Conservation (phyloP, 2,888 invertebrate species). For the Cyrtodaria siliqua region DNA sequence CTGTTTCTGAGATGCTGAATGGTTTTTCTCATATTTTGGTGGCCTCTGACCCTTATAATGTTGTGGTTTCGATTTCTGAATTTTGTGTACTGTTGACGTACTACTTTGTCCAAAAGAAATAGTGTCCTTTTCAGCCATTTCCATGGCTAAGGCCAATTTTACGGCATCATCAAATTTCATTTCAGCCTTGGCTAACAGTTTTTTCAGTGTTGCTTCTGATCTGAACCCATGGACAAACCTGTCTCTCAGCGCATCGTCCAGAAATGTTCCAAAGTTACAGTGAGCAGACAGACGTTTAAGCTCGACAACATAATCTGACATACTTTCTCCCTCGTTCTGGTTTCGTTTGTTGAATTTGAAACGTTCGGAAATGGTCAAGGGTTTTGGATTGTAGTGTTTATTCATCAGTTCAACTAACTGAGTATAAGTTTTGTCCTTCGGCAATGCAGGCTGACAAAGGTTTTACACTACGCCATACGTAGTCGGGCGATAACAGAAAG, state of each 20-base stretch:
- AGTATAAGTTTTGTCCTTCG: too few relatives aligned
- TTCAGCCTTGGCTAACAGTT: conserved; percentile 14
- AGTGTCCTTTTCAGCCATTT: conserved; percentile 30
- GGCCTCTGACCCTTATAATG: too few relatives aligned
- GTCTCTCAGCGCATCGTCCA: conserved; percentile 31
- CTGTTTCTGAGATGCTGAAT: background rate
- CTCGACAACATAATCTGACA: conserved; percentile 26
- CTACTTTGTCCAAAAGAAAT: background rate
- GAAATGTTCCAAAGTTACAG: conserved; percentile 34
- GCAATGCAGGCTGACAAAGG: too few relatives aligned
- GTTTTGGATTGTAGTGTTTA: conserved; percentile 23
- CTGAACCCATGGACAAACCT: conserved; percentile 27
- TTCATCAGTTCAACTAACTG: background rate
- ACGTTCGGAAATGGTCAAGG: conserved; percentile 31
- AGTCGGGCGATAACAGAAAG: conserved; percentile 16
- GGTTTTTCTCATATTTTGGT: too few relatives aligned
- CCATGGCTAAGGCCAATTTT: conserved; percentile 22
- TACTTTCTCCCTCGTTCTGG: conserved; percentile 25
- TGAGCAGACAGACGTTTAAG: conserved; percentile 8
- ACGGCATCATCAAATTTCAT: conserved; percentile 6
- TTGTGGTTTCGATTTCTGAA: too few relatives aligned
- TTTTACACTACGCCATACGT: background rate
- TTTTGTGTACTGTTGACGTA: too few relatives aligned
- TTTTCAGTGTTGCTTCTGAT: conserved; percentile 25
- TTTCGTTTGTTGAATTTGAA: conserved; percentile 39